These are phyloP conservation scores for Cryptotermes secundus DNA, from an alignment of 1,140 invertebrate species.

Conservation along the genomic window DNA sequence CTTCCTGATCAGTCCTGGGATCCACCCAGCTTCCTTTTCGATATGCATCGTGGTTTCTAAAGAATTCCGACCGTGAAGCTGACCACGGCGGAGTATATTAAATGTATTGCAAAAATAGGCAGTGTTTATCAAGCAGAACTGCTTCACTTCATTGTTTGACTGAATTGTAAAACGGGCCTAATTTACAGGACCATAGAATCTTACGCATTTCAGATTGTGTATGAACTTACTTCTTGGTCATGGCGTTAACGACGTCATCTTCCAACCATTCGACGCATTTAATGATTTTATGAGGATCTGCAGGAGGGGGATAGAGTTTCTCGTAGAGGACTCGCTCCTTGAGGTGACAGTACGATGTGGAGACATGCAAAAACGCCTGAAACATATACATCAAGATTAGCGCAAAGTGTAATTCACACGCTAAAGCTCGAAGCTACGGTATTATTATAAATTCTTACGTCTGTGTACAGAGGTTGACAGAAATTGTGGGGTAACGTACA, in stretches of 20 bases:
- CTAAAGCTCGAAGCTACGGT: neutral
- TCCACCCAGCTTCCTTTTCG: no score
- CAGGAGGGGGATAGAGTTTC: constrained; percentile 79
- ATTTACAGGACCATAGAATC: neutral
- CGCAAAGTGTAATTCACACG: neutral
- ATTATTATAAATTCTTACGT: neutral
- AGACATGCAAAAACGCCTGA: constrained; percentile 59
- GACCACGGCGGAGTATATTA: no score
- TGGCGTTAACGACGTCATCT: constrained; percentile 69
- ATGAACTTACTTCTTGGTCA: constrained; percentile 63
- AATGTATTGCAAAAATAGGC: no score
- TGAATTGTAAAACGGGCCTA: no score
- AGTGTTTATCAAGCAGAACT: no score
- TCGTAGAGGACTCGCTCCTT: constrained; percentile 66
- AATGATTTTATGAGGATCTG: constrained; percentile 86
- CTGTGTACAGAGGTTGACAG: no score
- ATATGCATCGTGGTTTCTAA: no score
- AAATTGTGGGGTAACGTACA: no score
- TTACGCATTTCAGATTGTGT: neutral
- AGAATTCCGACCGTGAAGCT: no score
- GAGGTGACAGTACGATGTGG: constrained; percentile 65
- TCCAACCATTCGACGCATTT: constrained; percentile 86
- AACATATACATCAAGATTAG: neutral
- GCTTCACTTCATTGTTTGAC: no score
- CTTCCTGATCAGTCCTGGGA: no score